phyloP scores from a whole-genome alignment of 2,113 vertebrate species.

The Rattus rattus region DNA sequence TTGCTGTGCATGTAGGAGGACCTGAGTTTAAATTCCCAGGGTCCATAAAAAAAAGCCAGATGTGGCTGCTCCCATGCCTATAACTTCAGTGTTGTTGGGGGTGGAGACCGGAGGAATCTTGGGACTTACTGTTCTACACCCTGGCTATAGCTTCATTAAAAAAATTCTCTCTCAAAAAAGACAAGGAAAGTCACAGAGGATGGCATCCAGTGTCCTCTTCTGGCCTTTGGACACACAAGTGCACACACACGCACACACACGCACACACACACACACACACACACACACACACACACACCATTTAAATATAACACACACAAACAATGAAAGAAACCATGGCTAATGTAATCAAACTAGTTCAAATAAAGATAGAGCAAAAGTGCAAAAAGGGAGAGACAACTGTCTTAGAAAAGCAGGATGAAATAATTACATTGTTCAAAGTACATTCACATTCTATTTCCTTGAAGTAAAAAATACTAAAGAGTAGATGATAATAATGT shows the following conservation, averaged over 20 bases:
- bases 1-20: neutral
- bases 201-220: neutral
- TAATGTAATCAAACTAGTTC: slow-evolving; percentile 23
- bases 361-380: slow-evolving; percentile 66
- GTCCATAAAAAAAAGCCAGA: neutral
- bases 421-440: slow-evolving; percentile 59
- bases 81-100: neutral
- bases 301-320: neutral
- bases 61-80: too few species aligned
- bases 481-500: slow-evolving; percentile 46
- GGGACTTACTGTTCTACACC: neutral
- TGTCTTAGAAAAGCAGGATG: slow-evolving; percentile 49
- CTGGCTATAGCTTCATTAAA: neutral
- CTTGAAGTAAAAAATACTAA: slow-evolving; percentile 55
- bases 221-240: neutral
- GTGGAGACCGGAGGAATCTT: neutral
- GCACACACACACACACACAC: neutral
- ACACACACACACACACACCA: neutral
- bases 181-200: neutral
- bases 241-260: neutral
- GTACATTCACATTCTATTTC: slow-evolving; percentile 65
- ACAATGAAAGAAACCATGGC: slow-evolving; percentile 4
- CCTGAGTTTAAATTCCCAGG: neutral
- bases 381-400: slow-evolving; percentile 58
- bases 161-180: neutral